phyloP scores from a whole-genome alignment of 2,888 invertebrate genomes.

The Odiellus spinosus region DNA sequence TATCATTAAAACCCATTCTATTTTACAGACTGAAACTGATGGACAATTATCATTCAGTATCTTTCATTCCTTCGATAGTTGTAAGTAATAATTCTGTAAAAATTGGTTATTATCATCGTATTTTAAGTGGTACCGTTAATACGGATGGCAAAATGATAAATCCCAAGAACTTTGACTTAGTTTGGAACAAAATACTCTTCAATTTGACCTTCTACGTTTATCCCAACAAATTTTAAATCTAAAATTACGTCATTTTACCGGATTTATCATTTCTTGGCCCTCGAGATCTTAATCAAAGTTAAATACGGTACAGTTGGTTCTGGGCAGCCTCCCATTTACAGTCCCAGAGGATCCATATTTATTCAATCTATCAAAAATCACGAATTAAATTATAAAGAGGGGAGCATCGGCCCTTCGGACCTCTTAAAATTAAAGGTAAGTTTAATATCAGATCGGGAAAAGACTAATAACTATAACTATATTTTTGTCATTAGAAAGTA shows the following conservation, averaged over 20 bases:
- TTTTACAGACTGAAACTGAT: conserved; percentile 5
- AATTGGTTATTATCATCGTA: neutral
- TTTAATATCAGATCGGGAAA: neutral
- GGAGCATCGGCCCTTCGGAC: neutral
- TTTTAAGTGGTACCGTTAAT: no score
- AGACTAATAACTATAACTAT: neutral
- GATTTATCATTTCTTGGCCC: no score
- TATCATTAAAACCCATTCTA: no score
- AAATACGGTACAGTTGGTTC: neutral
- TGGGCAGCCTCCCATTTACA: neutral
- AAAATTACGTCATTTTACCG: no score
- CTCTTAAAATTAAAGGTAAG: neutral
- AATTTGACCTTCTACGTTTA: no score
- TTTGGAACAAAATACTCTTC: no score
- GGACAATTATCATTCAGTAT: conserved; percentile 8
- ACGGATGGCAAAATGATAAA: no score
- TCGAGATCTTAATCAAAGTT: conserved; percentile 3
- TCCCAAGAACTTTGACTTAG: no score
- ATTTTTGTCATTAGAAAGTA: conserved; percentile 7
- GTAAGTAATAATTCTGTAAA: conserved; percentile 5
- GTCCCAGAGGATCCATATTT: neutral
- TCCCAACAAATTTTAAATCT: no score
- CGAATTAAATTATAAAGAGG: neutral
- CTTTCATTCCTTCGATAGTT: conserved; percentile 10
- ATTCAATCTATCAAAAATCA: neutral